Percentiles rank a stretch among this genome's conserved stretches.
These are phyloP conservation scores for Leucophenga maculata DNA, from an alignment of 2,888 invertebrate species.

Conservation along the genomic window DNA sequence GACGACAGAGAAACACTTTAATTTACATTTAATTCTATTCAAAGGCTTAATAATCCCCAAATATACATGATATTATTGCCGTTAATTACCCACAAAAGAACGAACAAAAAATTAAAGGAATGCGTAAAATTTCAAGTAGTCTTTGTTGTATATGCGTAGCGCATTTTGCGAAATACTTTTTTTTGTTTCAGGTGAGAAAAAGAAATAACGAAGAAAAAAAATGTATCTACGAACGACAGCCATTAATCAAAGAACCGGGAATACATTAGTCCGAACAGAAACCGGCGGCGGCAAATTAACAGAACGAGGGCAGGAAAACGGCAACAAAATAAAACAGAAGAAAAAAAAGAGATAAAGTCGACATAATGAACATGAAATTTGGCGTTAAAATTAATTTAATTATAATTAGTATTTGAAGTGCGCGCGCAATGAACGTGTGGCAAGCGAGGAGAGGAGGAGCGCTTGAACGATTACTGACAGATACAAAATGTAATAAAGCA, in stretches of 20 bases:
- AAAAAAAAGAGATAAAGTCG: conserved; percentile 4
- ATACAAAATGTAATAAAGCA: too few species aligned
- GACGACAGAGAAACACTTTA: too few species aligned
- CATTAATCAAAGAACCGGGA: conserved; percentile 13
- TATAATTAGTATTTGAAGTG: conserved; percentile 17
- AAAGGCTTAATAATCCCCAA: background rate
- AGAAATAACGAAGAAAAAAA: background rate
- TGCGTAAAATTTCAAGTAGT: background rate
- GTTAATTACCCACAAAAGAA: background rate
- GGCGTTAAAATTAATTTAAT: conserved; percentile 23
- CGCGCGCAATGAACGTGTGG: too few species aligned
- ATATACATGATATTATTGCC: background rate
- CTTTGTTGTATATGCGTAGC: background rate
- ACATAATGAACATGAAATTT: conserved; percentile 21
- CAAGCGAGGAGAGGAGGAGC: background rate
- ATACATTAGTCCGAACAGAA: background rate
- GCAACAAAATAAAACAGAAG: background rate
- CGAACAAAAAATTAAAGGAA: background rate
- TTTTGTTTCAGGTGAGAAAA: conserved; percentile 9
- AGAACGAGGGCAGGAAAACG: background rate
- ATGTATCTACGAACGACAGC: background rate
- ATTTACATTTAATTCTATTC: too few species aligned
- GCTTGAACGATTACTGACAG: background rate
- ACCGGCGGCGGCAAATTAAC: background rate
- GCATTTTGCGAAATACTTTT: background rate